A percentile compares a stretch with the other conserved stretches of the same genome.
Evolutionary conservation across 2,888 invertebrate genomes (phyloP).

Genomic region (Aphodius granarius): DNA sequence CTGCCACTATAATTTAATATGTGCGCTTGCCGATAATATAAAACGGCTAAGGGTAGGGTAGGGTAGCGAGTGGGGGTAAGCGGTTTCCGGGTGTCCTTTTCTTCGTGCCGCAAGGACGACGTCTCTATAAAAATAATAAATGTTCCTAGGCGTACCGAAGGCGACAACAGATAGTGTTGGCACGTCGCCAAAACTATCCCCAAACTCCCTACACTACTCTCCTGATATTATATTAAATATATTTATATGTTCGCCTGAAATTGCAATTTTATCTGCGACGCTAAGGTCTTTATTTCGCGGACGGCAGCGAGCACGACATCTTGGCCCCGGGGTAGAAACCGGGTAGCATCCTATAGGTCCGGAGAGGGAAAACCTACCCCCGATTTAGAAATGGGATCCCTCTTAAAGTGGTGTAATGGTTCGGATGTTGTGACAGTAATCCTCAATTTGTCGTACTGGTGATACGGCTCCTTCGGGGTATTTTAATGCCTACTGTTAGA

Average conservation of each 20-base stretch:
- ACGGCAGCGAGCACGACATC: neutral
- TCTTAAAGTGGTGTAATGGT: neutral
- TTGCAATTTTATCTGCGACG: constrained; percentile 21
- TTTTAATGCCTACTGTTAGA: neutral
- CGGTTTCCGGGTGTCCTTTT: constrained; percentile 4
- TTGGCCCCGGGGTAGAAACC: constrained; percentile 1
- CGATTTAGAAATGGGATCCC: neutral
- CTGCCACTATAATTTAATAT: constrained; percentile 6
- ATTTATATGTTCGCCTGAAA: constrained; percentile 26
- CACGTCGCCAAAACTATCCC: constrained; percentile 20
- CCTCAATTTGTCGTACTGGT: neutral
- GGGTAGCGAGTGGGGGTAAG: neutral
- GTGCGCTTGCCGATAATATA: constrained; percentile 3
- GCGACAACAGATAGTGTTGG: constrained; percentile 27
- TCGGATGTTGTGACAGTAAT: neutral
- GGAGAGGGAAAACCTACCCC: neutral
- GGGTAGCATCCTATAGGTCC: neutral
- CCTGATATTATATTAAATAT: constrained; percentile 29
- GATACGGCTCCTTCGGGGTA: neutral
- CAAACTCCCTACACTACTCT: neutral
- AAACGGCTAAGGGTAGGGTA: neutral
- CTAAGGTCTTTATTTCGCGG: constrained; percentile 12
- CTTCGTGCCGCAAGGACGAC: constrained; percentile 1
- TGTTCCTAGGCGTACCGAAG: constrained; percentile 20
- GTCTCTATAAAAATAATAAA: constrained; percentile 26